Evolutionary conservation across 1,140 invertebrate genomes (phyloP).

Genomic region (Drosophila ohnishii): DNA sequence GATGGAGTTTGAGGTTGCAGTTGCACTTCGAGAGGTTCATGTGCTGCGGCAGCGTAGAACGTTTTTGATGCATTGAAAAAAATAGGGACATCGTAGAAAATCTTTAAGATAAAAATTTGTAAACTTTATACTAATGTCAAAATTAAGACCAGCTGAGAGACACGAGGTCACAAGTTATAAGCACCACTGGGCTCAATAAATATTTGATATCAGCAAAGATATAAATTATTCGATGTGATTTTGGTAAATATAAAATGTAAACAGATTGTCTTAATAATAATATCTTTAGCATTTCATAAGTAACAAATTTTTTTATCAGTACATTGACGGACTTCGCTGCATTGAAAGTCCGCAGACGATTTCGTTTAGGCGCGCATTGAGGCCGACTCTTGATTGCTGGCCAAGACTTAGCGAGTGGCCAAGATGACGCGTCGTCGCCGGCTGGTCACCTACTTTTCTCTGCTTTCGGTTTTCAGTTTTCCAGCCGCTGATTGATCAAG

Average conservation of each 20-base stretch:
- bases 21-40: conserved; percentile 35
- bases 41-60: conserved; percentile 61
- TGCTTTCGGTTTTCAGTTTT: conserved; percentile 65
- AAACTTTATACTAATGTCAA: no score
- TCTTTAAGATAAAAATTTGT: no score
- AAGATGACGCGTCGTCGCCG: conserved; percentile 36
- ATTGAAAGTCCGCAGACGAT: conserved; percentile 76
- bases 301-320: not conserved
- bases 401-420: conserved; percentile 18
- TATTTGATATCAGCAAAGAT: no score
- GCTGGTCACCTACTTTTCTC: conserved; percentile 77
- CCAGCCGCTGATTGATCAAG: conserved; percentile 67
- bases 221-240: no score
- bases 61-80: conserved; percentile 44
- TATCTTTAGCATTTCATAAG: no score
- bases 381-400: conserved; percentile 55
- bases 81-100: not conserved
- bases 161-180: not conserved
- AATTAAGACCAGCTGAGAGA: not conserved
- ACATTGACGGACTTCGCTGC: conserved; percentile 32
- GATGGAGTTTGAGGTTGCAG: conserved; percentile 16
- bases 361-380: conserved; percentile 66
- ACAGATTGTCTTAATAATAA: not conserved
- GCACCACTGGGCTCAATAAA: no score
- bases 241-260: not conserved